phyloP scores from a whole-genome alignment of 1,140 invertebrate genomes.

The Neodiprion virginianus region DNA sequence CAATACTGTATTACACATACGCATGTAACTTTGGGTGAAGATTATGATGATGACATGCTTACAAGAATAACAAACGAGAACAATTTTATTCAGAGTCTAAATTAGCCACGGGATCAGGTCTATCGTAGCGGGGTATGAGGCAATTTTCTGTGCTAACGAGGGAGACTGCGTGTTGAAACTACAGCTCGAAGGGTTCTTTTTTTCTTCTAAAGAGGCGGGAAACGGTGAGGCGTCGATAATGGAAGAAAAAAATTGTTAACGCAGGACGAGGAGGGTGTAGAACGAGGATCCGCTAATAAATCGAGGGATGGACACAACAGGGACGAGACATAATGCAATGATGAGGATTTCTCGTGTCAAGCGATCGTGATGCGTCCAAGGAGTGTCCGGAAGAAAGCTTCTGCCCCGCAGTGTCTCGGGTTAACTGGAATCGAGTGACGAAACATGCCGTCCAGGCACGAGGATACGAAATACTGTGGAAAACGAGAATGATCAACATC shows the following conservation, averaged over 20 bases:
- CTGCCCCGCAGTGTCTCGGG: not conserved
- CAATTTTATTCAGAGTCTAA: not conserved
- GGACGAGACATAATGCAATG: constrained; percentile 35
- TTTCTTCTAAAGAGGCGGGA: constrained; percentile 5
- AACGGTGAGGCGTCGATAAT: not conserved
- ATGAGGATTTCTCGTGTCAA: constrained; percentile 52
- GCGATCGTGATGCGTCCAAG: constrained; percentile 45
- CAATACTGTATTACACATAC: no score
- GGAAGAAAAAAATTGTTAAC: not conserved
- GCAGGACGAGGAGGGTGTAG: not conserved
- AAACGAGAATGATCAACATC: constrained; percentile 24
- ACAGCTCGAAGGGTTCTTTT: not conserved
- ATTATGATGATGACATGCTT: no score
- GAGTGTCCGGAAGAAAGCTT: constrained; percentile 38
- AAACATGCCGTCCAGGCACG: not conserved
- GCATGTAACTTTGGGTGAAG: no score
- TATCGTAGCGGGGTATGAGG: not conserved
- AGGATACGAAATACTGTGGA: not conserved
- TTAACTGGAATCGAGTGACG: no score
- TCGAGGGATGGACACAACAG: constrained; percentile 35
- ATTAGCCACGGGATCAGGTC: not conserved
- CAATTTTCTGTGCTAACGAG: not conserved
- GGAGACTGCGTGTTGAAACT: not conserved
- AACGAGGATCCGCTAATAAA: constrained; percentile 44
- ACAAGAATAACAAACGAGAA: not conserved